phyloP scores from a whole-genome alignment of 2,797 vertebrate species.

The Syngnathus rostellatus region DNA sequence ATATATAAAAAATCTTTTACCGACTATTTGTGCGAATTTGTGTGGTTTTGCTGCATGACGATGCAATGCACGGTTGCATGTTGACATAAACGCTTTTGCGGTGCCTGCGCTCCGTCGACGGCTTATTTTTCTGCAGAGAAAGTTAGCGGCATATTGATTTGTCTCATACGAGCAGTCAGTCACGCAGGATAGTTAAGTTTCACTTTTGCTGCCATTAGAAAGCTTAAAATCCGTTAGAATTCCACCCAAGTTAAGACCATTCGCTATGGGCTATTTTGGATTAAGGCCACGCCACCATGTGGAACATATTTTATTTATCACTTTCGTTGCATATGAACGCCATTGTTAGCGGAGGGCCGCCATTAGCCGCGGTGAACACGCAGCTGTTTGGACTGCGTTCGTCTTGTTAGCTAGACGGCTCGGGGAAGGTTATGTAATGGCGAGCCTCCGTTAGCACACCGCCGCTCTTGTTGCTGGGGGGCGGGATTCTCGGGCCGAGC shows the following conservation, averaged over 20 bases:
- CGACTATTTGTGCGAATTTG: neutral
- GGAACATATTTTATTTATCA: neutral
- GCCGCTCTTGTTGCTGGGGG: constrained; percentile 66
- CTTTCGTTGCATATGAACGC: neutral
- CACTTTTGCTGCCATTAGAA: neutral
- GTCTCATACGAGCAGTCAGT: constrained; percentile 5
- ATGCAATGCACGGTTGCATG: neutral
- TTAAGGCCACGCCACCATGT: neutral
- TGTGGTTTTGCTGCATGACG: constrained; percentile 1
- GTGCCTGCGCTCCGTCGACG: neutral
- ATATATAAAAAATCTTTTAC: constrained; percentile 1
- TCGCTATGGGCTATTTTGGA: neutral
- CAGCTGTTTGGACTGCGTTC: constrained; percentile 17
- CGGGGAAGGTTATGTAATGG: constrained; percentile 68
- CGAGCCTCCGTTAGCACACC: constrained; percentile 64
- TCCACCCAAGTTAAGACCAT: neutral
- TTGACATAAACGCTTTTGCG: neutral
- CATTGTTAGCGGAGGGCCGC: constrained; percentile 2
- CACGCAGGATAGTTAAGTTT: neutral
- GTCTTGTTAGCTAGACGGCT: constrained; percentile 38
- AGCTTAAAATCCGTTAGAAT: neutral
- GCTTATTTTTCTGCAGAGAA: constrained; percentile 47
- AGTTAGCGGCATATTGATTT: constrained; percentile 64
- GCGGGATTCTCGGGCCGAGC: constrained; percentile 32
- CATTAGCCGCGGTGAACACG: constrained; percentile 4